phyloP scores from a whole-genome alignment of 2,888 invertebrate genomes.

The Glaucopsyche alexis region DNA sequence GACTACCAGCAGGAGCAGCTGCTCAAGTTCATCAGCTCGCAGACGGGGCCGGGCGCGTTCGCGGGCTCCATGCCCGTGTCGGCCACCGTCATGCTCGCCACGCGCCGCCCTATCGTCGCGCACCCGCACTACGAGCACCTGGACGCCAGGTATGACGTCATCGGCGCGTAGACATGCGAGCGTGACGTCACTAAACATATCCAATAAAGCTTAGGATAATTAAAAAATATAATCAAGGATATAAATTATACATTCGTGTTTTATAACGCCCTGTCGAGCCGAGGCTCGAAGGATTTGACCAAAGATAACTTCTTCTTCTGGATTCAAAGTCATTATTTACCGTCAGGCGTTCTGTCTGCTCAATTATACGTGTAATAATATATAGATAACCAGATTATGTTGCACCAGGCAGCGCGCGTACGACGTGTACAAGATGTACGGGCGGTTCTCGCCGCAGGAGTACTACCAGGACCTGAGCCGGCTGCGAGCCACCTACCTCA shows the following conservation, averaged over 20 bases:
- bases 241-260: too few relatives aligned
- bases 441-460: conserved; percentile 84
- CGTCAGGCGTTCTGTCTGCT: too few relatives aligned
- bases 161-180: neutral
- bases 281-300: too few relatives aligned
- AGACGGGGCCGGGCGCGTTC: conserved; percentile 84
- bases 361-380: too few relatives aligned
- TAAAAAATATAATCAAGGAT: too few relatives aligned
- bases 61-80: conserved; percentile 93
- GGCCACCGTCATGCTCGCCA: conserved; percentile 88
- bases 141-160: conserved; percentile 82
- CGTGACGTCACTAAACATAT: too few relatives aligned
- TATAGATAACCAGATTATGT: neutral
- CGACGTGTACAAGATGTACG: conserved; percentile 89
- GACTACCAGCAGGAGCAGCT: conserved; percentile 87
- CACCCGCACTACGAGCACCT: conserved; percentile 94
- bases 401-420: conserved; percentile 86
- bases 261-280: too few relatives aligned
- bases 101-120: conserved; percentile 88
- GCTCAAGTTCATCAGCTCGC: conserved; percentile 86
- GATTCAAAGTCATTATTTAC: too few relatives aligned
- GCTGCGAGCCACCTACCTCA: conserved; percentile 85
- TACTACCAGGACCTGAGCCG: conserved; percentile 84
- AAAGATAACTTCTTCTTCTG: too few relatives aligned
- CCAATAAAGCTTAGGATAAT: too few relatives aligned